phyloP scores from a whole-genome alignment of 37 sponge, comb jelly and placozoan species.

The Mnemiopsis leidyi region DNA sequence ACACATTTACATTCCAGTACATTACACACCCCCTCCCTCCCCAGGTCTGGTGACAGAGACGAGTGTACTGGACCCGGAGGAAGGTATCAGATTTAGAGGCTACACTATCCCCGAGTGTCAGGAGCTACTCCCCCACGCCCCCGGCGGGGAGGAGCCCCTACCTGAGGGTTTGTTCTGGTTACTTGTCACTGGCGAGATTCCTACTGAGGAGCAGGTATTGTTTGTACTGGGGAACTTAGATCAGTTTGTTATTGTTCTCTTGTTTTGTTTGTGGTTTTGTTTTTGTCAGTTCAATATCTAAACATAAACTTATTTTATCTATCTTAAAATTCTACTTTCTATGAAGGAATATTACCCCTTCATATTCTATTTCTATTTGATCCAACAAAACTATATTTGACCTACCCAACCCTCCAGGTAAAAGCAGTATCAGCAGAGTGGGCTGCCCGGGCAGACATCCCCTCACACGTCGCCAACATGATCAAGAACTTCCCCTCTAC shows the following conservation, averaged over 20 bases:
- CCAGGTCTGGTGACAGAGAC: slow-evolving; percentile 91
- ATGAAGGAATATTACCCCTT: too few species aligned
- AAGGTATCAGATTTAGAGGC: slow-evolving; percentile 95
- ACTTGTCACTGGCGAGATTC: slow-evolving; percentile 89
- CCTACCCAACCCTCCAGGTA: slow-evolving; percentile 73
- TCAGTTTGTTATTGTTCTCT: too few species aligned
- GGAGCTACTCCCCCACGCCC: slow-evolving; percentile 89
- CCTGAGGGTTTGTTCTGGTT: slow-evolving; percentile 98
- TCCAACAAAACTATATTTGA: too few species aligned
- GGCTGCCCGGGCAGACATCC: slow-evolving; percentile 87
- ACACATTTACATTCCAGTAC: too few species aligned
- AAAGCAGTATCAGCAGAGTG: slow-evolving; percentile 83
- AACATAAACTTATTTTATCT: too few species aligned
- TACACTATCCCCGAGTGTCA: slow-evolving; percentile 96
- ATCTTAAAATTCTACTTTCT: too few species aligned
- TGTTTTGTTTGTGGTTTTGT: too few species aligned
- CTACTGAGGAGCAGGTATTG: slow-evolving; percentile 86
- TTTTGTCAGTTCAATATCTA: too few species aligned
- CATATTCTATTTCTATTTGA: too few species aligned
- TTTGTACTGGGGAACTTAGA: too few species aligned
- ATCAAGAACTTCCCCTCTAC: slow-evolving; percentile 90
- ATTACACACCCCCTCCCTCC: not conserved
- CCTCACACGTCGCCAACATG: slow-evolving; percentile 95
- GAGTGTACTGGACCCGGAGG: slow-evolving; percentile 91
- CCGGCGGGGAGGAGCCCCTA: slow-evolving; percentile 88